These are phyloP conservation scores for Podarcis cretensis DNA, from an alignment of 2,113 vertebrate species.

Conservation along the genomic window DNA sequence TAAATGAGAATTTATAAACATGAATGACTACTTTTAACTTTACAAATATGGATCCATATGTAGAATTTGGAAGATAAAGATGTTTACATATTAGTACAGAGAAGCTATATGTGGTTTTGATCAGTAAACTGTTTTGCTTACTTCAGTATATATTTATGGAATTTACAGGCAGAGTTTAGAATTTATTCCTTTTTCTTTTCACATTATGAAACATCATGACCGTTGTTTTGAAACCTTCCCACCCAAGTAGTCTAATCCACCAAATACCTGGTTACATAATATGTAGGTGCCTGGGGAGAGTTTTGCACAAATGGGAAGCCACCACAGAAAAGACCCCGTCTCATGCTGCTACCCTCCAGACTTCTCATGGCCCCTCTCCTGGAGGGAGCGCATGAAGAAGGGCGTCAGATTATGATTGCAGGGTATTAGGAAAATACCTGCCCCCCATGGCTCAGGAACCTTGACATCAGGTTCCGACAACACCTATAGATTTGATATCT, in stretches of 20 bases:
- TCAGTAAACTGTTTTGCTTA: not conserved
- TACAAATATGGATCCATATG: slow-evolving; percentile 23
- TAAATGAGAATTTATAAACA: slow-evolving; percentile 65
- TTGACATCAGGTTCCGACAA: no score
- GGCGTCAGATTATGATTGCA: no score
- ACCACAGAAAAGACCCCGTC: no score
- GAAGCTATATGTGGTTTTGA: not conserved
- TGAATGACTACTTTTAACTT: slow-evolving; percentile 64
- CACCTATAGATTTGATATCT: no score
- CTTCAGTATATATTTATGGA: not conserved
- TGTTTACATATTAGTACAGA: not conserved
- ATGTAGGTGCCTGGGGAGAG: no score
- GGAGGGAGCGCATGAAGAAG: no score
- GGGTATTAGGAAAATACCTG: not conserved
- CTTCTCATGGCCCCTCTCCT: no score
- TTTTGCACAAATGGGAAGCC: no score
- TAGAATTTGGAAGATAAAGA: not conserved
- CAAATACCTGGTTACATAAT: no score
- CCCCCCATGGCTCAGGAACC: no score
- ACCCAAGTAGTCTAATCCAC: not conserved
- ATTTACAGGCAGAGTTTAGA: not conserved
- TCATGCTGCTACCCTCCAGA: no score
- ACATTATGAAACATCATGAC: not conserved
- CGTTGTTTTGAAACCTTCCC: not conserved
- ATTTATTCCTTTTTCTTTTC: not conserved